A percentile compares a stretch with the other conserved stretches of the same genome.
Conservation (phyloP, 2,888 invertebrate genomes). For the Masnerella sp. region DNA sequence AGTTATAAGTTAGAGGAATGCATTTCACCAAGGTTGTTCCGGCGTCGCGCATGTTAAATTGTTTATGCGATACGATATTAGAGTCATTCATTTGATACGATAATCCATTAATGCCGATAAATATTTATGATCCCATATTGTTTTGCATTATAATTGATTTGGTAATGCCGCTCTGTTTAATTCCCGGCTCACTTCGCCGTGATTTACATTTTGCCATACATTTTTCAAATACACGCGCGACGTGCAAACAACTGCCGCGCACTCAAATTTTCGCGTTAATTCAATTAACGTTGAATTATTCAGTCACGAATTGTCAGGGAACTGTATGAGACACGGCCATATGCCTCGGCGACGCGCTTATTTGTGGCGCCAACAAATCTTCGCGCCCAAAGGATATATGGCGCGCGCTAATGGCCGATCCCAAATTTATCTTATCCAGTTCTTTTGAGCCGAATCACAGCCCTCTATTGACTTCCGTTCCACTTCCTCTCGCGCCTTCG, state of each 20-base stretch:
- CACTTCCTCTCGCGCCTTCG: conserved; percentile 57
- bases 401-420: conserved; percentile 63
- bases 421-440: conserved; percentile 73
- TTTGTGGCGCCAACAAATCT: conserved; percentile 35
- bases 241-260: conserved; percentile 27
- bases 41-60: conserved; percentile 38
- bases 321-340: conserved; percentile 29
- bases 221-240: conserved; percentile 35
- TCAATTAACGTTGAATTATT: conserved; percentile 52
- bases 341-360: conserved; percentile 19
- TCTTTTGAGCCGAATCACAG: conserved; percentile 50
- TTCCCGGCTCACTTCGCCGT: conserved; percentile 38
- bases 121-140: conserved; percentile 55
- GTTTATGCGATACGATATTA: conserved; percentile 52
- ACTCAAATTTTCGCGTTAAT: conserved; percentile 43
- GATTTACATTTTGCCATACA: conserved; percentile 44
- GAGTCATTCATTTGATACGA: conserved; percentile 44
- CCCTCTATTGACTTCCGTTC: conserved; percentile 62
- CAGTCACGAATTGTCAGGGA: conserved; percentile 40
- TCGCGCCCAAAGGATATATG: conserved; percentile 16
- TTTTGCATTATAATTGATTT: conserved; percentile 58
- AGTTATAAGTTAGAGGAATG: too few relatives aligned
- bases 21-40: too few relatives aligned
- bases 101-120: conserved; percentile 56
- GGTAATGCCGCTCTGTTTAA: conserved; percentile 47